Percentiles rank a stretch among this genome's conserved stretches.
Evolutionary conservation across 2,797 vertebrate genomes (phyloP).

Genomic region (Anomalospiza imberbis): DNA sequence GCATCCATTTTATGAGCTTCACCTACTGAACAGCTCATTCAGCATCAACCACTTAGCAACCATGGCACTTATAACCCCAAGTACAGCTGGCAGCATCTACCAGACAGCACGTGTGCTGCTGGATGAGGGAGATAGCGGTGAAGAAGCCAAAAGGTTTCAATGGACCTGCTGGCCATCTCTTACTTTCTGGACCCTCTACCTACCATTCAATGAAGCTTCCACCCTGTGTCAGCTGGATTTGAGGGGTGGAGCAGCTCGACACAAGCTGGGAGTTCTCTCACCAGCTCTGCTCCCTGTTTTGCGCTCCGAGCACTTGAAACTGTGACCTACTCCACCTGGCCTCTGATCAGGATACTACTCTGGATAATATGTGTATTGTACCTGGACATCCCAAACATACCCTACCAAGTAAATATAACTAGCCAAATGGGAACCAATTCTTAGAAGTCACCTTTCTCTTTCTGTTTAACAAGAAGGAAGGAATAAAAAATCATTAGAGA

Average conservation of each 20-base stretch:
- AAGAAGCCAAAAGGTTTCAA: neutral
- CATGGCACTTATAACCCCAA: neutral
- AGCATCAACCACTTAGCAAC: neutral
- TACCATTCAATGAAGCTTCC: neutral
- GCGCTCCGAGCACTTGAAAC: neutral
- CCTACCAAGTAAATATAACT: neutral
- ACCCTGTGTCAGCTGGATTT: neutral
- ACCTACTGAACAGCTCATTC: neutral
- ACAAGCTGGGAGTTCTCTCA: neutral
- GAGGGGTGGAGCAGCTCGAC: fast-evolving
- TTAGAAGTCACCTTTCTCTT: neutral
- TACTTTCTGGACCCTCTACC: neutral
- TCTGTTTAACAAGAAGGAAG: neutral
- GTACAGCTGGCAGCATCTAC: neutral
- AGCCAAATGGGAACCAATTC: neutral
- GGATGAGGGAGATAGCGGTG: fast-evolving
- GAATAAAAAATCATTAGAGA: neutral
- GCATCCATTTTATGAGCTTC: neutral
- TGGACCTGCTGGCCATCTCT: neutral
- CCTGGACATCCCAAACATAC: neutral
- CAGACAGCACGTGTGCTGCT: neutral
- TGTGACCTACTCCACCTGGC: neutral
- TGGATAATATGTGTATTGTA: neutral
- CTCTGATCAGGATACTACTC: neutral
- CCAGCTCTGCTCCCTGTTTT: neutral